A percentile compares a stretch with the other conserved stretches of the same genome.
These are phyloP conservation scores for Hymenopus coronatus DNA, from an alignment of 2,888 invertebrate species.

Conservation along the genomic window DNA sequence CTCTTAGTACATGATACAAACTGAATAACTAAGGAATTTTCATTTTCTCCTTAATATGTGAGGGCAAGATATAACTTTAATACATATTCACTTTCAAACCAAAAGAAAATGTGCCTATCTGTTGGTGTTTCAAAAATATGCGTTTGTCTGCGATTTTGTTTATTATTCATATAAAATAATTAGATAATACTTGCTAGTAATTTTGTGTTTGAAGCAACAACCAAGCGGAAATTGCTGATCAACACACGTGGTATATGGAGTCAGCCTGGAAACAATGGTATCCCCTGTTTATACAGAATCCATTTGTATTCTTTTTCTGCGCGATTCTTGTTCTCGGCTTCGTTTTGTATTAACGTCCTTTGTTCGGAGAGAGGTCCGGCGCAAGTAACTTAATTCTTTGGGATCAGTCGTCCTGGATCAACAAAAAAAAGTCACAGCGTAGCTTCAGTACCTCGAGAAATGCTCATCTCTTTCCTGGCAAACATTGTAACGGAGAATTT, in stretches of 20 bases:
- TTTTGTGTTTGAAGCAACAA: too few relatives aligned
- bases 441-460: background rate
- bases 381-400: background rate
- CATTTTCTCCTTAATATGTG: too few relatives aligned
- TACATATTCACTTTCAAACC: too few relatives aligned
- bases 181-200: too few relatives aligned
- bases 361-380: background rate
- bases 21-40: too few relatives aligned
- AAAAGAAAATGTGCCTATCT: too few relatives aligned
- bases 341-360: background rate
- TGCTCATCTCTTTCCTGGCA: background rate
- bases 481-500: background rate
- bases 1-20: too few relatives aligned
- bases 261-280: background rate
- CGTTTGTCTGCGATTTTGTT: too few relatives aligned
- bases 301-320: background rate
- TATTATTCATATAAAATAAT: too few relatives aligned
- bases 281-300: background rate
- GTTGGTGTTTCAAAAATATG: too few relatives aligned
- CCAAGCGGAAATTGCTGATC: too few relatives aligned
- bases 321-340: background rate
- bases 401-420: background rate
- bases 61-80: too few relatives aligned
- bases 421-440: background rate
- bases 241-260: background rate